Conservation (phyloP, 2,113 vertebrate genomes). For the Proteles cristata region DNA sequence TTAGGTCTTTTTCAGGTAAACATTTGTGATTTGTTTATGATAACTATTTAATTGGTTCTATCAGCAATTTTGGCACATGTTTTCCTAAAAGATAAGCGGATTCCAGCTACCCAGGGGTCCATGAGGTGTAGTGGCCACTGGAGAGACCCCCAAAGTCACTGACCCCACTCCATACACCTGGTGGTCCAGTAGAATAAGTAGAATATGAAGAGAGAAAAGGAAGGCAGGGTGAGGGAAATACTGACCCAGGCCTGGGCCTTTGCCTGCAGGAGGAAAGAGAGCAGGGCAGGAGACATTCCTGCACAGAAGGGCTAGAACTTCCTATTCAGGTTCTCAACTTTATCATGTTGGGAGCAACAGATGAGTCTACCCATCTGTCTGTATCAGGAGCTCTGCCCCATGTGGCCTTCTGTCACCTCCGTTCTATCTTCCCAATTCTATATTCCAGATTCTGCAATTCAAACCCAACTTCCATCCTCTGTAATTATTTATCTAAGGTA, state of each 20-base stretch:
- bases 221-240: not conserved
- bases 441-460: not conserved
- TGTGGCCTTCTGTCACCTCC: not conserved
- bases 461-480: not conserved
- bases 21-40: not conserved
- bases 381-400: not conserved
- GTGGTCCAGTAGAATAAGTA: not conserved
- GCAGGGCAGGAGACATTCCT: not conserved
- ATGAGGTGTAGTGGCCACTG: not conserved
- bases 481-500: not conserved
- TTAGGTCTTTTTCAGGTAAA: not conserved
- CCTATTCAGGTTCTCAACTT: not conserved
- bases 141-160: not conserved
- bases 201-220: not conserved
- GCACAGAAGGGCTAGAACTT: not conserved
- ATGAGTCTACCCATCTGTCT: not conserved
- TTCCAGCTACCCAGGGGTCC: not conserved
- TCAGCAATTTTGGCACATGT: constrained; percentile 24
- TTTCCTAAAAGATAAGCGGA: not conserved
- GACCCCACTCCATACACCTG: not conserved
- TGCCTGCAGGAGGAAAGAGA: not conserved
- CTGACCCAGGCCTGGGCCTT: not conserved
- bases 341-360: not conserved
- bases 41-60: constrained; percentile 62
- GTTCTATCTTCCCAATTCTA: not conserved